Conservation (phyloP, 1,140 invertebrate species). For the Lucilia cuprina region DNA sequence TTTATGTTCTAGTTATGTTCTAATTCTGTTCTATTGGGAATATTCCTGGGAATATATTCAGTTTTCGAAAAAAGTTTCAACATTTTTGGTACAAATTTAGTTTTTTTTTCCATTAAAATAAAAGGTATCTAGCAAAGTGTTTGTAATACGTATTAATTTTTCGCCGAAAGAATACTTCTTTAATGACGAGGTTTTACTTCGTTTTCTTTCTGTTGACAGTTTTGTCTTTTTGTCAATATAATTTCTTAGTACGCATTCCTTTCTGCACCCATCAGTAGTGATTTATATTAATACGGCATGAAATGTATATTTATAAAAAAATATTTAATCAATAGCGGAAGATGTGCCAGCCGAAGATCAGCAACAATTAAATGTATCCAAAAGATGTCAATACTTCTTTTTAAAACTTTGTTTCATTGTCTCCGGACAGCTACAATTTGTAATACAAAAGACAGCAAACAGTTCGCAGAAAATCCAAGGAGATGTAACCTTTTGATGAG, state of each 20-base stretch:
- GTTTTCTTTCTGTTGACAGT: not conserved
- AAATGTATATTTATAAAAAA: constrained; percentile 28
- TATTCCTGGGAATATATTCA: too few relatives aligned
- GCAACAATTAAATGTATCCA: not conserved
- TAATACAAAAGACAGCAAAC: constrained; percentile 17
- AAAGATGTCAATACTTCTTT: not conserved
- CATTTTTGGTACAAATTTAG: too few relatives aligned
- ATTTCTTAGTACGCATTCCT: not conserved
- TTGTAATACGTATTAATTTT: too few relatives aligned
- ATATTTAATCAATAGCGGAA: constrained; percentile 21
- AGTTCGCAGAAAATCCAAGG: not conserved
- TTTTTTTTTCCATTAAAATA: too few relatives aligned
- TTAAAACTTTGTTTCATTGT: not conserved
- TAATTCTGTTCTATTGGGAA: too few relatives aligned
- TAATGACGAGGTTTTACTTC: not conserved
- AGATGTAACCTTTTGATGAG: too few relatives aligned
- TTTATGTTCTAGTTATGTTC: too few relatives aligned
- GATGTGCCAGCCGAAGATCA: not conserved
- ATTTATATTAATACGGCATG: constrained; percentile 28
- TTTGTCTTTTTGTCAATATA: not conserved
- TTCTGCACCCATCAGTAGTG: not conserved
- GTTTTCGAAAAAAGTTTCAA: too few relatives aligned
- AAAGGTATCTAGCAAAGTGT: too few relatives aligned
- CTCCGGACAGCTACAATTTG: not conserved
- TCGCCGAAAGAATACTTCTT: not conserved